Conservation (phyloP, 2,888 invertebrate genomes). For the Agrochola macilenta region DNA sequence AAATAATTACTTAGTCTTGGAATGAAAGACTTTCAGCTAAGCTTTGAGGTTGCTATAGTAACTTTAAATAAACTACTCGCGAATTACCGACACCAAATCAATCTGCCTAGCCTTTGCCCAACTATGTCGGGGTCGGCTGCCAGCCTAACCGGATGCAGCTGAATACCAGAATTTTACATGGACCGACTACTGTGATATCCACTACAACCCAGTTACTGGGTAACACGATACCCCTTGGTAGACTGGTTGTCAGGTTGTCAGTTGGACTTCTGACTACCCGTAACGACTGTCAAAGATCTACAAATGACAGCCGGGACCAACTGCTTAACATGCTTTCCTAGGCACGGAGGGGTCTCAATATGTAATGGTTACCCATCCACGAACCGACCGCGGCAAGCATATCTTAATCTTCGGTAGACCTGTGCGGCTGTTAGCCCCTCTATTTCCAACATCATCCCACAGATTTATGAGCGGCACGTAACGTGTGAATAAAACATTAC, state of each 20-base stretch:
- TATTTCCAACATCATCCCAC: background rate
- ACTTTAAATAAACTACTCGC: background rate
- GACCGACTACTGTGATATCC: background rate
- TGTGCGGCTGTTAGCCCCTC: too few relatives aligned
- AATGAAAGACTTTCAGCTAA: background rate
- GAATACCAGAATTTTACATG: background rate
- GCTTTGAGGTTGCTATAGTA: background rate
- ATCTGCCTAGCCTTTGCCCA: background rate
- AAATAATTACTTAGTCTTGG: background rate
- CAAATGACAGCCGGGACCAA: background rate
- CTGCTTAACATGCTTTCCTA: background rate
- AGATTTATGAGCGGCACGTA: background rate
- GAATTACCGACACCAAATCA: background rate
- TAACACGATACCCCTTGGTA: background rate
- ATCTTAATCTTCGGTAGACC: too few relatives aligned
- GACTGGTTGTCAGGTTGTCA: background rate
- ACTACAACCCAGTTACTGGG: background rate
- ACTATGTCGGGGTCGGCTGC: background rate
- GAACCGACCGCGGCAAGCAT: background rate
- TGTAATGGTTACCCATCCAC: too few relatives aligned
- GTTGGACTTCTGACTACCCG: background rate
- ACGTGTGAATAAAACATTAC: constrained; percentile 26
- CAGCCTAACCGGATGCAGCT: background rate
- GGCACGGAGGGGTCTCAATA: too few relatives aligned
- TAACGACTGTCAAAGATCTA: background rate